Base-by-base conservation (phyloP, 2,113 vertebrate species). In the Fregata magnificens region DNA sequence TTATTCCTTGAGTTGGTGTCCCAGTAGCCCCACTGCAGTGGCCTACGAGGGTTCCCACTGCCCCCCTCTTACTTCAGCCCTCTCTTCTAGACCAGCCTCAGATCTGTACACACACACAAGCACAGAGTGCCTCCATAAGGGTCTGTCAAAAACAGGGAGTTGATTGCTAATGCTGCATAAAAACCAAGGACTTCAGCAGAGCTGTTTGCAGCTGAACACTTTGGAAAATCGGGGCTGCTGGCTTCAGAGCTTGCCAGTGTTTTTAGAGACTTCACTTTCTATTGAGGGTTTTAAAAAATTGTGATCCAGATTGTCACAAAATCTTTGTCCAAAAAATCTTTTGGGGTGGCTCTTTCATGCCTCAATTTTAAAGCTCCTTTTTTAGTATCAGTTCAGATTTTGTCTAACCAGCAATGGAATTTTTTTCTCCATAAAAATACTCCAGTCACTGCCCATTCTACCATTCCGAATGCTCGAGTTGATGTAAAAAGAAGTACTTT, bases 401-500 rank as follows among this genome's bases (percentile, higher is more conserved):
- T 73, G 15, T 53, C 49, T 53, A 38, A 59, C 49, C 40, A 65
- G 36, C 50, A 90, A 6, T 28, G 18, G 32, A 76, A 4, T 18
- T 44, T 29, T 86, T 71, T 61, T 31, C 52, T 49, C 32, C 17
- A 3, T 53, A 42, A 36, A 53, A 78, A 9, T 56, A 34, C 52
- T 82, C 26, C 31, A 38, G 6, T 38, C 2, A 3, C 47, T 93
- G 36, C 47, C 72, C 11, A 1, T 92, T 76, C n/a, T 63, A 22
- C 50, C n/a, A 7, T 42, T 61, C 24, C 0, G 0, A 36, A 47
- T 82, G 32, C 53, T 70, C 13, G 1, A 13, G 66, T 16, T 65
- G 34, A 34, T 74, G 7, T 17, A 32, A 73, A 71, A 80, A 84
- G 13, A 78, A 71, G 6, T 59, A 28, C 24, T 69, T 91, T 9